A percentile compares a stretch with the other conserved stretches of the same genome.
phyloP scores from a whole-genome alignment of 2,888 invertebrate genomes.

The Baccha elongata region DNA sequence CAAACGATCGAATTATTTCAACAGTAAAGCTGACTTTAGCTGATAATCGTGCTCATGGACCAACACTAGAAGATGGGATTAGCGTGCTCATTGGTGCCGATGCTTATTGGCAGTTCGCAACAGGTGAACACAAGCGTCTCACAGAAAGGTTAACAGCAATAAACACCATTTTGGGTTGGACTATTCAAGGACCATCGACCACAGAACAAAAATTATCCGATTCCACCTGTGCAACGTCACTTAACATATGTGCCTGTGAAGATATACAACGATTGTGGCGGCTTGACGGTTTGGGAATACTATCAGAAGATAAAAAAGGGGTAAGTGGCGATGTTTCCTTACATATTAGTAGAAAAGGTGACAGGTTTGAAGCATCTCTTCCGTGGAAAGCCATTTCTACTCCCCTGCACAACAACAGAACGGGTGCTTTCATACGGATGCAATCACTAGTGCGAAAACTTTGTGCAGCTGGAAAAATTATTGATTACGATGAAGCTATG shows the following conservation, averaged over 20 bases:
- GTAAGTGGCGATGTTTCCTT: background rate
- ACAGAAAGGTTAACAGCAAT: conserved; percentile 29
- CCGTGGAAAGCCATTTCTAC: conserved; percentile 30
- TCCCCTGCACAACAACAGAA: background rate
- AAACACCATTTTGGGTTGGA: conserved; percentile 46
- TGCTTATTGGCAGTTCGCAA: conserved; percentile 52
- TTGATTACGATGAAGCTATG: too few relatives aligned
- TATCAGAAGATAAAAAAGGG: background rate
- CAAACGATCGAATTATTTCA: background rate
- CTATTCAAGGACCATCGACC: conserved; percentile 16
- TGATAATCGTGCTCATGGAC: conserved; percentile 16
- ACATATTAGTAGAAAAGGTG: background rate
- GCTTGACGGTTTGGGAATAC: conserved; percentile 40
- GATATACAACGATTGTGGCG: conserved; percentile 34
- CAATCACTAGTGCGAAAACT: conserved; percentile 21
- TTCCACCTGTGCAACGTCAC: conserved; percentile 1
- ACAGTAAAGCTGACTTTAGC: background rate
- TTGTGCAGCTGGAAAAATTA: background rate
- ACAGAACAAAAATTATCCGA: background rate
- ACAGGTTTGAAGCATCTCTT: conserved; percentile 36
- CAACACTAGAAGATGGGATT: conserved; percentile 24
- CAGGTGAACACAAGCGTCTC: conserved; percentile 39
- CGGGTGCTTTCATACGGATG: conserved; percentile 43
- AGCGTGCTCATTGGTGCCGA: conserved; percentile 41
- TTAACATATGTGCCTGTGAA: background rate